Evolutionary conservation across 2,113 vertebrate genomes (phyloP).

Genomic region (Chaenogobius annularis): DNA sequence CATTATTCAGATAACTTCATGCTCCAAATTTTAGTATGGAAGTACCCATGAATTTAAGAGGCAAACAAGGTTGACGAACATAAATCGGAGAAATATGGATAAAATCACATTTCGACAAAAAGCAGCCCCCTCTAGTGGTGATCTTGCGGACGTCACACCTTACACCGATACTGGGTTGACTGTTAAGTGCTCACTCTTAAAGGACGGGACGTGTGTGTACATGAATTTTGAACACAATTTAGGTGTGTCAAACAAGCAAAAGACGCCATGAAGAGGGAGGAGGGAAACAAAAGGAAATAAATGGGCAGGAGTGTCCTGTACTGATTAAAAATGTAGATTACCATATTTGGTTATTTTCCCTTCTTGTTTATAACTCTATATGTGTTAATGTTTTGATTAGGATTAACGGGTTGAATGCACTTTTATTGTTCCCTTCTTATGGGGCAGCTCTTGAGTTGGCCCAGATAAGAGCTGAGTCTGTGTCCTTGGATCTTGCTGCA

Average conservation of each 20-base stretch:
- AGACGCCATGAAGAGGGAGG: too few species aligned
- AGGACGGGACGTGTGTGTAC: not conserved
- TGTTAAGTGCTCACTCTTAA: not conserved
- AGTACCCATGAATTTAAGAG: too few species aligned
- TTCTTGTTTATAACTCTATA: too few species aligned
- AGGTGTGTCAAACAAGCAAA: not conserved
- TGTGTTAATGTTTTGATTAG: not conserved
- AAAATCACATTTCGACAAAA: not conserved
- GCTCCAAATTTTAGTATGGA: too few species aligned
- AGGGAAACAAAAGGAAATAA: not conserved
- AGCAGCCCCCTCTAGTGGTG: not conserved
- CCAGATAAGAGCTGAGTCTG: conserved; percentile 2
- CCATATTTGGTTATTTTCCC: too few species aligned
- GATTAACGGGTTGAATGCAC: not conserved
- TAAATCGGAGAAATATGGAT: not conserved
- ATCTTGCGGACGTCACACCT: not conserved
- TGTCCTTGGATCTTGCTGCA: conserved; percentile 56
- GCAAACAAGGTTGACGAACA: not conserved
- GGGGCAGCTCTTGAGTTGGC: not conserved
- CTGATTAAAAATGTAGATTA: too few species aligned
- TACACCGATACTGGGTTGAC: not conserved
- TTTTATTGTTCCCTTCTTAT: not conserved
- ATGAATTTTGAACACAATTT: not conserved
- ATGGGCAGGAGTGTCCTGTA: not conserved
- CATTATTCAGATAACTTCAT: too few species aligned